phyloP scores from a whole-genome alignment of 2,113 vertebrate genomes.

The Chaetura pelagica region DNA sequence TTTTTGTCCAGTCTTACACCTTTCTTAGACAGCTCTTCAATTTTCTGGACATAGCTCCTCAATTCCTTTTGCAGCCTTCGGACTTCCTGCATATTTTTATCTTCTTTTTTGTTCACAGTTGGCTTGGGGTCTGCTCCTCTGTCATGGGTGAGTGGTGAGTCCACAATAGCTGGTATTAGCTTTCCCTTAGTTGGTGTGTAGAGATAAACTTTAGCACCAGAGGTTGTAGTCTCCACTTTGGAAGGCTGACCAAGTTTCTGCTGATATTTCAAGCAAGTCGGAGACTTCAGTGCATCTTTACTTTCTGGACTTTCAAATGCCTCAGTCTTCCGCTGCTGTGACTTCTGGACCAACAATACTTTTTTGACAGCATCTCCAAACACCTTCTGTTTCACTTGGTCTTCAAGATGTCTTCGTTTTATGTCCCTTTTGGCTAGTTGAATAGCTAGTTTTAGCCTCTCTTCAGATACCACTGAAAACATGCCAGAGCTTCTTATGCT shows the following conservation, averaged over 20 bases:
- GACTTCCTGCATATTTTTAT: constrained; percentile 75
- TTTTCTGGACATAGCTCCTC: constrained; percentile 84
- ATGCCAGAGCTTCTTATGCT: constrained; percentile 72
- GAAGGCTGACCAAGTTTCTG: constrained; percentile 12
- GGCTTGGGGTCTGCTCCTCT: constrained; percentile 13
- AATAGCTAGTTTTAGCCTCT: constrained; percentile 85
- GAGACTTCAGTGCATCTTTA: neutral
- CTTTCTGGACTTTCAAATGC: neutral
- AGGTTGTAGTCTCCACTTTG: constrained; percentile 44
- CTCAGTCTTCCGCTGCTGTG: constrained; percentile 38
- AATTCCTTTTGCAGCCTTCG: constrained; percentile 83
- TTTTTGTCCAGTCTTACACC: constrained; percentile 72
- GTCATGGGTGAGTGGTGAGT: constrained; percentile 74
- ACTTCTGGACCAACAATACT: constrained; percentile 9
- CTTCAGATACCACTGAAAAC: constrained; percentile 89
- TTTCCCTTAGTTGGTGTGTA: constrained; percentile 49
- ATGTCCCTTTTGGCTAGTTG: constrained; percentile 89
- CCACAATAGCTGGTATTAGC: neutral
- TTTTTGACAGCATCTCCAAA: constrained; percentile 5
- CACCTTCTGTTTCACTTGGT: constrained; percentile 50
- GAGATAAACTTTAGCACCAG: constrained; percentile 64
- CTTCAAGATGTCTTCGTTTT: constrained; percentile 75
- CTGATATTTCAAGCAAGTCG: neutral
- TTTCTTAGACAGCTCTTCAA: constrained; percentile 84
- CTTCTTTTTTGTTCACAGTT: constrained; percentile 11